Evolutionary conservation across 1,140 invertebrate genomes (phyloP).

Genomic region (Drosophila equinoxialis): DNA sequence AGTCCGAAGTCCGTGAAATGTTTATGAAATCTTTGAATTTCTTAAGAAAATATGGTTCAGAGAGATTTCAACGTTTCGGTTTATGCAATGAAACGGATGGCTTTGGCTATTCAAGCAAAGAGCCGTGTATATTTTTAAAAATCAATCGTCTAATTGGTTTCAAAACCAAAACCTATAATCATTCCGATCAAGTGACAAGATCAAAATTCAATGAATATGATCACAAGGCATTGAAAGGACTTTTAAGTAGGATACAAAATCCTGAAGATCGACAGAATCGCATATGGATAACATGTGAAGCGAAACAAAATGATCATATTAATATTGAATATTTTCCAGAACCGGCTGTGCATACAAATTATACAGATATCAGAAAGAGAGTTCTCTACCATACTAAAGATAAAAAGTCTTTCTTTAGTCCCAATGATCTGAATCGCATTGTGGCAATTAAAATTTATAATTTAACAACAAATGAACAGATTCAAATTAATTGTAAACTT

Average conservation of each 20-base stretch:
- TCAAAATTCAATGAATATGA: background rate
- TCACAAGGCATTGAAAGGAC: slow-evolving; percentile 4
- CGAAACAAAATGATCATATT: background rate
- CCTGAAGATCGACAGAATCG: slow-evolving; percentile 25
- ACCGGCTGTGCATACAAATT: slow-evolving; percentile 36
- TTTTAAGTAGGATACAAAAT: slow-evolving; percentile 3
- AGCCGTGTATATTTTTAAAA: slow-evolving; percentile 62
- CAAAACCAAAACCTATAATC: slow-evolving; percentile 26
- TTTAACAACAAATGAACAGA: slow-evolving; percentile 13
- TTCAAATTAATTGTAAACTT: slow-evolving; percentile 42
- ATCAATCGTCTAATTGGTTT: slow-evolving; percentile 61
- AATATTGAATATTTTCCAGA: slow-evolving; percentile 41
- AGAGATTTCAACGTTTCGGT: slow-evolving; percentile 30
- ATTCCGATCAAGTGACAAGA: slow-evolving; percentile 20
- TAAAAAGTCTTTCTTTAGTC: slow-evolving; percentile 9
- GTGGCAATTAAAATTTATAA: slow-evolving; percentile 51
- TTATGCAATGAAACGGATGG: slow-evolving; percentile 24
- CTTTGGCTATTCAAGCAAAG: slow-evolving; percentile 40
- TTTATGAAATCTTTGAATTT: background rate
- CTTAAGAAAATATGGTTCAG: slow-evolving; percentile 24
- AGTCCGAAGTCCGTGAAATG: slow-evolving; percentile 10
- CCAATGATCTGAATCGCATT: slow-evolving; percentile 45
- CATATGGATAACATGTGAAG: slow-evolving; percentile 52
- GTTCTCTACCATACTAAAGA: background rate
- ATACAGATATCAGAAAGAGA: slow-evolving; percentile 20